Conservation (phyloP, 2,113 vertebrate species). For the Patagioenas fasciata region DNA sequence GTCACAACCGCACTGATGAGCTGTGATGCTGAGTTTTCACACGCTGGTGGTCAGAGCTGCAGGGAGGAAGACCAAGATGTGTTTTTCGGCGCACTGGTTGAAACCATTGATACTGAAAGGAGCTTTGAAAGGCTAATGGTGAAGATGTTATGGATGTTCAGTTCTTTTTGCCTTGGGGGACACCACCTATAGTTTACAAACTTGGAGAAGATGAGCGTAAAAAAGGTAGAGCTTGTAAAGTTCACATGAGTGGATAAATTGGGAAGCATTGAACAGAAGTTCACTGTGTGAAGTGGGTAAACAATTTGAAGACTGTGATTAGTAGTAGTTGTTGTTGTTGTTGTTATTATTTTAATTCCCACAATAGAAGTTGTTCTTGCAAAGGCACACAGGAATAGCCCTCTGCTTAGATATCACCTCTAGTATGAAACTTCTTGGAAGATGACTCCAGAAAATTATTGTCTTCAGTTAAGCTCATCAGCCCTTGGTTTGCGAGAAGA, state of each 20-base stretch:
- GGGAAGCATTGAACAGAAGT: background rate
- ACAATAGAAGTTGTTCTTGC: background rate
- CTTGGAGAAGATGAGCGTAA: background rate
- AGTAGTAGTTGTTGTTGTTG: background rate
- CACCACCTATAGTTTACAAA: background rate
- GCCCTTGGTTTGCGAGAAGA: background rate
- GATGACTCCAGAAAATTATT: background rate
- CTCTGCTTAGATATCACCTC: rapidly evolving
- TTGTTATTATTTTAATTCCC: background rate
- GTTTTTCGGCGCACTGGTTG: background rate
- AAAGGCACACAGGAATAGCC: background rate
- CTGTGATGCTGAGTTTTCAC: background rate
- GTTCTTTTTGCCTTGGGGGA: background rate
- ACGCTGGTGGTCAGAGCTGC: background rate
- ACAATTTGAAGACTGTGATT: background rate
- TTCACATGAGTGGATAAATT: background rate
- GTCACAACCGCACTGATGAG: background rate
- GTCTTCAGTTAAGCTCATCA: background rate
- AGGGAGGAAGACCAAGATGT: background rate
- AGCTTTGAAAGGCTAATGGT: background rate
- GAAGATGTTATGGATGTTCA: background rate
- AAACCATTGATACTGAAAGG: background rate
- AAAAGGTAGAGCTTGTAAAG: background rate
- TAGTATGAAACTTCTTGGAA: background rate
- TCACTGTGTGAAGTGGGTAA: background rate